A percentile compares a stretch with the other conserved stretches of the same genome.
These are phyloP conservation scores for Cirrhinus molitorella DNA, from an alignment of 2,797 vertebrate species.

Conservation along the genomic window DNA sequence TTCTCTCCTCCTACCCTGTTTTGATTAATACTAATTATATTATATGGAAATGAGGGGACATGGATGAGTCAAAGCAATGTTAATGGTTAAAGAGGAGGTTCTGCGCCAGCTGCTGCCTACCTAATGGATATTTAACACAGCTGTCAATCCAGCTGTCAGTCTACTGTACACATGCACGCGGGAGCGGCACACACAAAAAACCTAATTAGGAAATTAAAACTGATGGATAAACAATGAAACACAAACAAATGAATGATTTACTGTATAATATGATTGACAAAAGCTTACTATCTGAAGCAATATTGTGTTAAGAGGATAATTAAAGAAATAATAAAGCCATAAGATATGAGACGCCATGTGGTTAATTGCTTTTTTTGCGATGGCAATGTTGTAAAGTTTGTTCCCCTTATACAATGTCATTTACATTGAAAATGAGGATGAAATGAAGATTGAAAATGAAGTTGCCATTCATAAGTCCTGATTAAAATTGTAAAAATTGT, in stretches of 20 bases:
- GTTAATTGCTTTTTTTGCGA: neutral
- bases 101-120: conserved; percentile 35
- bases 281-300: neutral
- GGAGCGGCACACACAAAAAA: neutral
- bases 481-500: too few species aligned
- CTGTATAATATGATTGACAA: conserved; percentile 1
- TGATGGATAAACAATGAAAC: conserved; percentile 19
- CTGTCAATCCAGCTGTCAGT: conserved; percentile 43
- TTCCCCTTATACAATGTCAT: too few species aligned
- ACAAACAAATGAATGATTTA: neutral
- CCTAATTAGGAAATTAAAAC: conserved; percentile 14
- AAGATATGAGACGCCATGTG: neutral
- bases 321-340: neutral
- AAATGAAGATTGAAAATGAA: too few species aligned
- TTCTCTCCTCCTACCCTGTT: conserved; percentile 28
- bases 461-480: too few species aligned
- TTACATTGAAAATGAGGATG: too few species aligned
- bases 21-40: conserved; percentile 43
- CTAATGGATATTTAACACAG: conserved; percentile 49
- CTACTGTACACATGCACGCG: conserved; percentile 15
- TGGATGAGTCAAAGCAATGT: conserved; percentile 38
- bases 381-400: neutral
- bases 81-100: conserved; percentile 41
- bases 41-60: conserved; percentile 31
- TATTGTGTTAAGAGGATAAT: neutral